These are phyloP conservation scores for Drosophila limbata DNA, from an alignment of 2,888 invertebrate species.

Conservation along the genomic window DNA sequence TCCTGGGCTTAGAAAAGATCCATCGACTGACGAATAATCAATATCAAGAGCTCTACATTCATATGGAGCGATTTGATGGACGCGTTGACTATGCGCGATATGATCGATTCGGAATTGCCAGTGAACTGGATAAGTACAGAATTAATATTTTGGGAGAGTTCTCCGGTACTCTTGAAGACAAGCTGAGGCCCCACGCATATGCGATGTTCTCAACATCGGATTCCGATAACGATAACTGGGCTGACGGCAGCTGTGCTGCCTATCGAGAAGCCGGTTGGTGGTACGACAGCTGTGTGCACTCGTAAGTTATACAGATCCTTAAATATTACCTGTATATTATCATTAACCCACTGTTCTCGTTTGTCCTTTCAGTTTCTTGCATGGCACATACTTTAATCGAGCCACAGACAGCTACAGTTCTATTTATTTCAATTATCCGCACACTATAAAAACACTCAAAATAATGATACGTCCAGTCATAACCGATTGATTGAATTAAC, in stretches of 20 bases:
- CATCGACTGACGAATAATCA: not conserved
- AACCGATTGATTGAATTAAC: not conserved
- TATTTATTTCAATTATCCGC: constrained; percentile 4
- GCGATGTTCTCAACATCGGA: constrained; percentile 1
- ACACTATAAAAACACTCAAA: not conserved
- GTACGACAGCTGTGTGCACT: constrained; percentile 3
- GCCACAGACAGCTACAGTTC: not conserved
- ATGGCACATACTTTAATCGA: not conserved
- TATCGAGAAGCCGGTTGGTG: constrained; percentile 13
- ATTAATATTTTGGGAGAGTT: not conserved
- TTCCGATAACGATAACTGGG: constrained; percentile 5
- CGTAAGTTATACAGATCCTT: not conserved
- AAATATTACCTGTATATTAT: not conserved
- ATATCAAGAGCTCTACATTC: constrained; percentile 9
- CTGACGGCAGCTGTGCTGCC: not conserved
- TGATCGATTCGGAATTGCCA: not conserved
- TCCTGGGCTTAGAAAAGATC: constrained; percentile 14
- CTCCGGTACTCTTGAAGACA: not conserved
- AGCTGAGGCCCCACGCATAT: not conserved
- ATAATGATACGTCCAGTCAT: constrained; percentile 15
- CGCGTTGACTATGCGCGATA: not conserved
- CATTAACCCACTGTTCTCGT: too few relatives aligned
- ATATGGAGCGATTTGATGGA: constrained; percentile 10
- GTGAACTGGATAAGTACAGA: constrained; percentile 3
- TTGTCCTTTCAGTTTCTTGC: not conserved